These are phyloP conservation scores for Dryadula phaetusa DNA, from an alignment of 2,888 invertebrate genomes.

Conservation along the genomic window DNA sequence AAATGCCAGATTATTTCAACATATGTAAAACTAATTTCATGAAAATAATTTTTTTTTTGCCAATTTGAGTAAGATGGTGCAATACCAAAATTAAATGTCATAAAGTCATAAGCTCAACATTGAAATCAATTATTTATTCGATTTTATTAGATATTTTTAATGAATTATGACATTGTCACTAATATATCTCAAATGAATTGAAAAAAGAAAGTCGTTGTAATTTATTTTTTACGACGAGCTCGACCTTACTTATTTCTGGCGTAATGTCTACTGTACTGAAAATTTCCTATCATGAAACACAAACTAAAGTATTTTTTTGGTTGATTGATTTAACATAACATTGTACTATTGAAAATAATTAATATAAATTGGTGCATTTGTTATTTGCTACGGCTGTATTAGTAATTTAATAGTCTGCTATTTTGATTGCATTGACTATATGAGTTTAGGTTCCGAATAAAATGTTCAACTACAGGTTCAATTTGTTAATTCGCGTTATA, in stretches of 20 bases:
- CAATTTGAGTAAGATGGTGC: slow-evolving; percentile 8
- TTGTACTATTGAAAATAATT: not conserved
- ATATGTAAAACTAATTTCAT: not conserved
- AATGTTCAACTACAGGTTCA: slow-evolving; percentile 13
- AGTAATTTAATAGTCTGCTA: slow-evolving; percentile 1
- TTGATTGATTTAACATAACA: not conserved
- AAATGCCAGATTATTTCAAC: no score
- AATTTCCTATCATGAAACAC: not conserved
- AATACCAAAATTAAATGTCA: not conserved
- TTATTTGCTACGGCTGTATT: slow-evolving; percentile 1
- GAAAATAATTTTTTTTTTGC: no score
- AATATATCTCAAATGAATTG: not conserved
- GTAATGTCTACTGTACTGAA: not conserved
- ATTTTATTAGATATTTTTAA: not conserved
- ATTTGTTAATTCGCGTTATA: slow-evolving; percentile 27
- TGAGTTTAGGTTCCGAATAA: not conserved
- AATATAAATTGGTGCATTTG: slow-evolving; percentile 17
- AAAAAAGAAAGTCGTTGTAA: not conserved
- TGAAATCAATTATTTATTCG: not conserved
- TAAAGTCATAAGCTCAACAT: not conserved
- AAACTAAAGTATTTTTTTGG: not conserved
- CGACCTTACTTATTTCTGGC: not conserved
- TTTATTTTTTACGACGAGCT: not conserved
- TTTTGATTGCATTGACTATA: slow-evolving; percentile 5
- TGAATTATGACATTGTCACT: not conserved